Conservation (phyloP, 2,113 vertebrate genomes). For the Ochotona curzoniae region DNA sequence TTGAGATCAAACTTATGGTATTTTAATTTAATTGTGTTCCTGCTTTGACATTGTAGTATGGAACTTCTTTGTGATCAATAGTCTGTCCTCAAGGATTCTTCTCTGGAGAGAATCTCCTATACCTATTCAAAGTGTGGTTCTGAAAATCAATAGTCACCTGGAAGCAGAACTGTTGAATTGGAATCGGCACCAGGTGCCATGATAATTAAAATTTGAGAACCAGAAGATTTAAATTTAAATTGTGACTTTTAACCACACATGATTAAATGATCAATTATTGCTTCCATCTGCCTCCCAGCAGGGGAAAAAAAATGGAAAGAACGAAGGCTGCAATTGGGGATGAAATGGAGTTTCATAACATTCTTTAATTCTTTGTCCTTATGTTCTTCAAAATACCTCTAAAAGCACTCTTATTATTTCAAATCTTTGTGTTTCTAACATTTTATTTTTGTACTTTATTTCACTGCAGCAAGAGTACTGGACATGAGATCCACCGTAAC, state of each 20-base stretch:
- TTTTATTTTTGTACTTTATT: not conserved
- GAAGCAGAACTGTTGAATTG: not conserved
- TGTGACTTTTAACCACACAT: not conserved
- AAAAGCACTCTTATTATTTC: not conserved
- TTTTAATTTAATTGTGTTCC: not conserved
- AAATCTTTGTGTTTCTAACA: not conserved
- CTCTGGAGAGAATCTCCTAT: not conserved
- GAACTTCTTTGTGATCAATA: not conserved
- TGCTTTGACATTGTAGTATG: not conserved
- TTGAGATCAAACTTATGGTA: conserved; percentile 10
- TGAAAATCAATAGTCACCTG: not conserved
- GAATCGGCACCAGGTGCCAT: not conserved
- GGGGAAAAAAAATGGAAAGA: conserved; percentile 7
- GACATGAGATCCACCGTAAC: not conserved
- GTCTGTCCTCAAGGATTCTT: not conserved
- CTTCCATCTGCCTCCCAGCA: not conserved
- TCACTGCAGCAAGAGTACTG: not conserved
- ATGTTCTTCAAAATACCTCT: not conserved
- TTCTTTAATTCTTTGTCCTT: not conserved
- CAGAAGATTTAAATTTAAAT: not conserved
- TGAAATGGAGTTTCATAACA: not conserved
- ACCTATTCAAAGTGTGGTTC: not conserved
- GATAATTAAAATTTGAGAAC: conserved; percentile 5
- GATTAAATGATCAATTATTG: not conserved
- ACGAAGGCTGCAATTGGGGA: not conserved